Base-by-base conservation (phyloP, 1,140 invertebrate species). In the Eufriesea mexicana region DNA sequence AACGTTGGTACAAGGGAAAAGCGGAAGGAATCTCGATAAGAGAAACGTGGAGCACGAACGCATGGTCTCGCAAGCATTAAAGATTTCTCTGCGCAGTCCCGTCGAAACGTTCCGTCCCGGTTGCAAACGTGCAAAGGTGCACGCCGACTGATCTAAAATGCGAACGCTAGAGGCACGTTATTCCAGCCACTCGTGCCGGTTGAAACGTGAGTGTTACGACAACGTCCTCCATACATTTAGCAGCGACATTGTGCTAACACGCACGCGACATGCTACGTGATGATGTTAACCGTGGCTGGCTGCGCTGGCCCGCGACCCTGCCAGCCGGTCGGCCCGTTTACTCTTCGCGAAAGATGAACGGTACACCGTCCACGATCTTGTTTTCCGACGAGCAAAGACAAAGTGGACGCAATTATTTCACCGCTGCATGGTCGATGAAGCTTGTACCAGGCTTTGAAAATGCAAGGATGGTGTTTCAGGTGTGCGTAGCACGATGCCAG, bases 181-280 rank as follows among this genome's bases (percentile, higher is more conserved):
- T 84, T 83, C 83, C 57, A 28, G 28, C 35, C 77, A 81, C 84
- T 89, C 72, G 85, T 88, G 62, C 73, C 68, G n/a, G 51, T 35
- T 59, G 84, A 82, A 79, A 88, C 84, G 76, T 81, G 86, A 89
- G 74, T 85, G 86, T 85, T 85, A 66, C 80, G 86, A 88, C 88
- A 89, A 86, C 80, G 80, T 89, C 54, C 72, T 88, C 84, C 66
- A 70, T 89, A 82, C 71, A 81, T 86, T 86, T 79, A 83, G 79
- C 51, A 76, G 68, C 45, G 66, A 87, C 84, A 85, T 84, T 82
- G 74, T 81, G 72, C 87, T 62, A 84, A 88, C 81, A 84, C 61
- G 55, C 59, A 66, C 42, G 42, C 80, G 84, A 87, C 79, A 75
- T 86, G 80, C 66, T 86, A 86, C 75, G 80, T 79, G 84, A 80